These are phyloP conservation scores for Notoglanidium macrostoma DNA, from an alignment of 2,797 vertebrate genomes.

Conservation along the genomic window DNA sequence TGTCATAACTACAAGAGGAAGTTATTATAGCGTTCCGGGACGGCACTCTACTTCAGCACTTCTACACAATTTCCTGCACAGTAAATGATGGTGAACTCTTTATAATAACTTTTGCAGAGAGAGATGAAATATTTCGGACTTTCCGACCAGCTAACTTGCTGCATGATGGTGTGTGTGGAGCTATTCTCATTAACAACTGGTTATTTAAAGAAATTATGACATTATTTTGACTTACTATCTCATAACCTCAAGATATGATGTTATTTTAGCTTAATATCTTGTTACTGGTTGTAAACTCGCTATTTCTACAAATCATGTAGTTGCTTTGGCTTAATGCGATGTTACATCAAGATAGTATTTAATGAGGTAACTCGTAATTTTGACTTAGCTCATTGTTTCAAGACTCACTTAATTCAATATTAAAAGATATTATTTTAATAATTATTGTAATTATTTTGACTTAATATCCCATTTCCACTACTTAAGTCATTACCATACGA, in stretches of 20 bases:
- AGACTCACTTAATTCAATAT: no score
- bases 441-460: no score
- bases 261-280: background rate
- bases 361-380: background rate
- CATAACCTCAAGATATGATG: background rate
- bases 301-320: background rate
- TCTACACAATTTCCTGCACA: background rate
- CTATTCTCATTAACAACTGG: background rate
- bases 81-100: background rate
- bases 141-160: background rate
- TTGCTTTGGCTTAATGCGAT: background rate
- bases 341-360: background rate
- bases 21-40: background rate
- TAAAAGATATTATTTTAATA: no score
- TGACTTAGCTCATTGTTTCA: no score
- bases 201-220: background rate
- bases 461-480: background rate
- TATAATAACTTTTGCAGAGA: background rate
- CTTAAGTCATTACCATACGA: no score
- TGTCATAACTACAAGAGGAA: constrained; percentile 84
- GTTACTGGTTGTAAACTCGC: no score
- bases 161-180: background rate
- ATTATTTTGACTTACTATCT: background rate
- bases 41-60: background rate
- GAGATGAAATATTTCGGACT: background rate